These are phyloP conservation scores for Bombus vancouverensis DNA, from an alignment of 1,140 invertebrate genomes.

Conservation along the genomic window DNA sequence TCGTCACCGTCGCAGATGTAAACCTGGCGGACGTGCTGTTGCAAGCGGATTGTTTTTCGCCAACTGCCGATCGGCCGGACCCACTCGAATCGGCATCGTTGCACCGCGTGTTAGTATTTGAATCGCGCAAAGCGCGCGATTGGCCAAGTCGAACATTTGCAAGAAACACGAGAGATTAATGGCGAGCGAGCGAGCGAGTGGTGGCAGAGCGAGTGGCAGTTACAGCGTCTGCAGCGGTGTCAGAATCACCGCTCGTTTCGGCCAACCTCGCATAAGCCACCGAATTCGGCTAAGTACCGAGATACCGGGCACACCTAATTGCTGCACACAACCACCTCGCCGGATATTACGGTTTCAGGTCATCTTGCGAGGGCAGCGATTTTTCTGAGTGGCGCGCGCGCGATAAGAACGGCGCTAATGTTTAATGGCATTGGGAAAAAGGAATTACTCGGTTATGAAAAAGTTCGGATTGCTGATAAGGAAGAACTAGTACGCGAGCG, in stretches of 20 bases:
- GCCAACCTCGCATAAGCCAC: neutral
- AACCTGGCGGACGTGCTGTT: constrained; percentile 15
- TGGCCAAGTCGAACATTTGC: neutral
- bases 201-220: constrained; percentile 25
- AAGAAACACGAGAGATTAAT: neutral
- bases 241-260: constrained; percentile 42
- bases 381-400: neutral
- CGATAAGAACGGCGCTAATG: neutral
- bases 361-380: neutral
- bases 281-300: constrained; percentile 35
- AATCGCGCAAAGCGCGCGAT: constrained; percentile 35
- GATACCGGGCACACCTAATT: neutral
- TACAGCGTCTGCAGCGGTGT: constrained; percentile 50
- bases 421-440: neutral
- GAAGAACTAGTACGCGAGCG: neutral
- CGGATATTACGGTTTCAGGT: constrained; percentile 5
- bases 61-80: constrained; percentile 25
- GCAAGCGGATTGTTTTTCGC: neutral
- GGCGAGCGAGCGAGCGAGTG: constrained; percentile 1
- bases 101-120: constrained; percentile 38
- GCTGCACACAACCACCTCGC: neutral
- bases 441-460: neutral
- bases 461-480: neutral
- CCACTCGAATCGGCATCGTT: constrained; percentile 20
- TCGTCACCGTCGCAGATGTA: neutral